Base-by-base conservation (phyloP, 2,113 vertebrate genomes). In the Trematocara unimaculatum region DNA sequence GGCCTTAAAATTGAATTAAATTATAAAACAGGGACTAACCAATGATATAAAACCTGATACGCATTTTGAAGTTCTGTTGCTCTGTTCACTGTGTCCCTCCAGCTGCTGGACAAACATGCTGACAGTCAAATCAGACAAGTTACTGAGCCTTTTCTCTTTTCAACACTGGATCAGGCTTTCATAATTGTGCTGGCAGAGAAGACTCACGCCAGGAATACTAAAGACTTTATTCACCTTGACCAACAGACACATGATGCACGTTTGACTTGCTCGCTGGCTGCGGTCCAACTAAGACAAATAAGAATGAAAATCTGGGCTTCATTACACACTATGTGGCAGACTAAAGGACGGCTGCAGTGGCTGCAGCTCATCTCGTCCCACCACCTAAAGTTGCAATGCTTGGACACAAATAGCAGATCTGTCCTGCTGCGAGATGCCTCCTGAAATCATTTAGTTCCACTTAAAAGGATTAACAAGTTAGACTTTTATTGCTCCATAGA, bases 111-210 rank as follows among this genome's bases (percentile, higher is more conserved):
- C 64, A 84, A 91, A 87, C 51, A 88, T 85, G 89, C 89, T 97
- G 94, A 86, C 83, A 62, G 70, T 82, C 20, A 31, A 49, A 81
- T 82, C 18, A 86, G 31, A 83, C 80, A 74, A 96, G 89, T 96
- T 97, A 96, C 96, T 92, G 93, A 94, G 88, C 92, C 94, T 95
- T 96, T 96, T 95, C 90, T 91, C 94, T 89, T 91, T 94, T 95
- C 91, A 94, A 92, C 92, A 94, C 91, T 93, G 92, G 94, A 96
- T 96, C 95, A 96, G 92, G 88, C 94, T 81, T 91, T 95, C 89
- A 93, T 95, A 91, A 94, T 89, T 93, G 89, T 42, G 58, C 53
- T 15, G 72, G 86, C 70, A 89, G 91, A 93, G 45, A 82, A n/a
- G 40, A 79, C 81, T 70, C 60, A 9, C 9, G 72, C 87, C 86